Evolutionary conservation across 2,797 vertebrate genomes (phyloP).

Genomic region (Arrhamphus sclerolepis): DNA sequence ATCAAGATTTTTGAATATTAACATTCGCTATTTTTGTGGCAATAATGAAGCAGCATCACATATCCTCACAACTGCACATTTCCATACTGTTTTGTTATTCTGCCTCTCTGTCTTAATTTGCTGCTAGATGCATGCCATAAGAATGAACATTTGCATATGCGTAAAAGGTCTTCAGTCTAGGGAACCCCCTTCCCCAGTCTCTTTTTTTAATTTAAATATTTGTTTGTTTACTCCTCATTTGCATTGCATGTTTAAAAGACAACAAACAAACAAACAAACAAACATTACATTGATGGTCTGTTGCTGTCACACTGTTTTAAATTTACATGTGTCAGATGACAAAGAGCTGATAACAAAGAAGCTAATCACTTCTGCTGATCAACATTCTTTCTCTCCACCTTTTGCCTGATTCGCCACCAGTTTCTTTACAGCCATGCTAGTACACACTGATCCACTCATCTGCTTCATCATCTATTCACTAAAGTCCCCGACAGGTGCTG

Average conservation of each 20-base stretch:
- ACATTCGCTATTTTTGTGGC: constrained; percentile 59
- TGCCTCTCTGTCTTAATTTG: constrained; percentile 69
- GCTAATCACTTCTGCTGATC: constrained; percentile 58
- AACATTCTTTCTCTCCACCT: constrained; percentile 44
- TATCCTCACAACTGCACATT: constrained; percentile 74
- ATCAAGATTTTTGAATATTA: constrained; percentile 79
- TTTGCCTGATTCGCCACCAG: constrained; percentile 35
- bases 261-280: neutral
- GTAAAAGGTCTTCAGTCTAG: constrained; percentile 60
- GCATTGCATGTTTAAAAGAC: constrained; percentile 48
- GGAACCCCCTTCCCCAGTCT: constrained; percentile 35
- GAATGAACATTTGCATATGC: constrained; percentile 65
- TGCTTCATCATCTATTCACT: constrained; percentile 51
- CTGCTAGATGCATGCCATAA: constrained; percentile 58
- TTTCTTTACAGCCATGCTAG: constrained; percentile 51
- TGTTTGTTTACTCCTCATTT: constrained; percentile 75
- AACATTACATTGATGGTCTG: constrained; percentile 64
- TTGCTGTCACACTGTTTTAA: constrained; percentile 51
- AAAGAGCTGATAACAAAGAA: constrained; percentile 61
- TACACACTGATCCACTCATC: constrained; percentile 47
- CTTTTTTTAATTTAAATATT: constrained; percentile 52
- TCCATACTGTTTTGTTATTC: constrained; percentile 65
- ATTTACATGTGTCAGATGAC: constrained; percentile 61
- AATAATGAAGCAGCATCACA: constrained; percentile 68
- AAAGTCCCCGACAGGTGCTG: constrained; percentile 67